Conservation (phyloP, 1,140 invertebrate species). For the Pachyrhynchus sulphureomaculatus region DNA sequence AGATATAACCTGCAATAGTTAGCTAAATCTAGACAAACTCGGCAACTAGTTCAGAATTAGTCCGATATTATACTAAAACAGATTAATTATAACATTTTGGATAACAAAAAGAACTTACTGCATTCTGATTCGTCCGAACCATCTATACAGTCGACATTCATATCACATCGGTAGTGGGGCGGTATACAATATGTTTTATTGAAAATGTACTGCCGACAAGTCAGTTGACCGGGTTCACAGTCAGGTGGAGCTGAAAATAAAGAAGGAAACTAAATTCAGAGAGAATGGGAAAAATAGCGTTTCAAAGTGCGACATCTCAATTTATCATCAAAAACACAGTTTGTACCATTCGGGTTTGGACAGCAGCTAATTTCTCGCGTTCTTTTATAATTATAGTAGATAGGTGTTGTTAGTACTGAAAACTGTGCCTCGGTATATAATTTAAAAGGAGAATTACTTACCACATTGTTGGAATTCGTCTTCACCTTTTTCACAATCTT, state of each 20-base stretch:
- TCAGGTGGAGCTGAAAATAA: constrained; percentile 78
- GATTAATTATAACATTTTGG: no score
- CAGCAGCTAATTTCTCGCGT: no score
- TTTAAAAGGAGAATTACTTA: no score
- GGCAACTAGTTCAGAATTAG: background rate
- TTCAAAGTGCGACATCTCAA: no score
- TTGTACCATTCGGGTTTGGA: no score
- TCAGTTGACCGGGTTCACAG: constrained; percentile 81
- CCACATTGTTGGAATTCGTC: constrained; percentile 88
- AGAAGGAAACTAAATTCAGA: background rate
- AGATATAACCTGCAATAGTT: no score
- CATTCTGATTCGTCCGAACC: constrained; percentile 91
- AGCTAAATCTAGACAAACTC: no score
- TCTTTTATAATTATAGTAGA: no score
- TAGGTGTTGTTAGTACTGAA: no score
- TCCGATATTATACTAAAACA: background rate
- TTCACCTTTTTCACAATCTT: constrained; percentile 85
- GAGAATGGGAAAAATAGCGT: background rate
- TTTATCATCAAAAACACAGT: no score
- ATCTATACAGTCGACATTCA: constrained; percentile 90
- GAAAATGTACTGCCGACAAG: constrained; percentile 88
- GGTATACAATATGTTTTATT: constrained; percentile 94
- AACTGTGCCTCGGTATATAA: no score
- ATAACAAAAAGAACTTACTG: constrained; percentile 68
- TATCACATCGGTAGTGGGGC: constrained; percentile 87